Evolutionary conservation across 1,140 invertebrate species (phyloP).

Genomic region (Nephotettix cincticeps): DNA sequence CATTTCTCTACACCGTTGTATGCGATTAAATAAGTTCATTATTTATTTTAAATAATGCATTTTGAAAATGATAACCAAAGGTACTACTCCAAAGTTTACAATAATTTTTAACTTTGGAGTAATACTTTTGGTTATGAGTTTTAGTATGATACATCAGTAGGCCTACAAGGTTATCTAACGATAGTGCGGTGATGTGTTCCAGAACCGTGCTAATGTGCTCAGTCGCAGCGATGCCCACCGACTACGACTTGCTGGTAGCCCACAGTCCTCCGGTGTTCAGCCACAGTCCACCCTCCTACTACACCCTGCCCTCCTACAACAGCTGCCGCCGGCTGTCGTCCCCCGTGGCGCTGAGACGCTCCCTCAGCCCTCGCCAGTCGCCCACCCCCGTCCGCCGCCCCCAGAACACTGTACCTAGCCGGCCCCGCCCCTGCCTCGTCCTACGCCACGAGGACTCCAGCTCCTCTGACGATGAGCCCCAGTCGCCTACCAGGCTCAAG

Average conservation of each 20-base stretch:
- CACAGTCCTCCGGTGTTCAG: constrained; percentile 68
- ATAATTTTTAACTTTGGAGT: no score
- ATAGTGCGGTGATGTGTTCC: no score
- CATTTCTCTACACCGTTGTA: no score
- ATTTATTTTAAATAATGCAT: no score
- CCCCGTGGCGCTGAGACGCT: constrained; percentile 47
- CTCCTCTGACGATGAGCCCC: constrained; percentile 42
- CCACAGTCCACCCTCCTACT: constrained; percentile 51
- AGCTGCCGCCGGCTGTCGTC: constrained; percentile 47
- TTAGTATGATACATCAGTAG: no score
- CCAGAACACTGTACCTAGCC: constrained; percentile 47
- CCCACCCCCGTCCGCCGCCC: constrained; percentile 39
- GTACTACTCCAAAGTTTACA: no score
- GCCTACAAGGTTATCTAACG: no score
- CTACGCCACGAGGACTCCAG: constrained; percentile 44
- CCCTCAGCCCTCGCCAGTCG: constrained; percentile 39
- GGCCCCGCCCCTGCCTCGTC: constrained; percentile 49
- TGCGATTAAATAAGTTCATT: no score
- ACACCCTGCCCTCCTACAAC: constrained; percentile 34
- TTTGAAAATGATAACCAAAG: no score
- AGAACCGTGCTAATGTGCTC: constrained; percentile 28
- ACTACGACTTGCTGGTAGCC: constrained; percentile 56
- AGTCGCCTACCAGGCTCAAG: constrained; percentile 56
- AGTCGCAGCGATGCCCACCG: constrained; percentile 31
- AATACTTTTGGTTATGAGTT: no score